phyloP scores from a whole-genome alignment of 2,888 invertebrate genomes.

The Dermolepida albohirtum region DNA sequence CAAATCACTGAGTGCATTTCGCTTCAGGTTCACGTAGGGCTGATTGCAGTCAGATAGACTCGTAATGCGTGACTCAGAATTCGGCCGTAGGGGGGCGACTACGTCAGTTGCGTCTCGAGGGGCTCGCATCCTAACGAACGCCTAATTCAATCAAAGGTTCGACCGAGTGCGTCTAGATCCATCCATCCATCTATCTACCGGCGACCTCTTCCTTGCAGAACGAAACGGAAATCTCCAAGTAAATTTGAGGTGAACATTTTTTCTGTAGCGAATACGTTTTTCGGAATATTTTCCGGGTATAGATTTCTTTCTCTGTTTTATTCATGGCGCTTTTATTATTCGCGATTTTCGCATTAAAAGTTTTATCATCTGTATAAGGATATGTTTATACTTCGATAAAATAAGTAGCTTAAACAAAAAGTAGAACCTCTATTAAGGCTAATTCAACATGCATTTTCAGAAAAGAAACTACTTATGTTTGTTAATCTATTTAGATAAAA shows the following conservation, averaged over 20 bases:
- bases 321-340: no score
- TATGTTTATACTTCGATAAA: no score
- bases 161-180: constrained; percentile 51
- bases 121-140: constrained; percentile 61
- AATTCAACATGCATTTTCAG: no score
- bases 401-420: no score
- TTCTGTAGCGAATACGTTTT: constrained; percentile 6
- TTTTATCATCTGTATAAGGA: no score
- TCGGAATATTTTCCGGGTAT: no score
- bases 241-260: constrained; percentile 9
- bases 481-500: no score
- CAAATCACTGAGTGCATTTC: no score
- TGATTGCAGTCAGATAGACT: constrained; percentile 41
- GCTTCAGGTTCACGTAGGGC: constrained; percentile 10
- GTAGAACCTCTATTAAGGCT: no score
- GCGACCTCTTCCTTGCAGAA: background rate
- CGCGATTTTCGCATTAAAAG: no score
- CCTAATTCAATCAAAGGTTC: constrained; percentile 66
- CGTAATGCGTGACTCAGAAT: constrained; percentile 53
- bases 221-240: constrained; percentile 9
- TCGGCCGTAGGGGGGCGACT: constrained; percentile 45
- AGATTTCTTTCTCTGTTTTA: no score
- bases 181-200: constrained; percentile 23
- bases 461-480: no score
- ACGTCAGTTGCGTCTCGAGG: constrained; percentile 63